Base-by-base conservation (phyloP, 2,113 vertebrate genomes). In the Tenrec ecaudatus region DNA sequence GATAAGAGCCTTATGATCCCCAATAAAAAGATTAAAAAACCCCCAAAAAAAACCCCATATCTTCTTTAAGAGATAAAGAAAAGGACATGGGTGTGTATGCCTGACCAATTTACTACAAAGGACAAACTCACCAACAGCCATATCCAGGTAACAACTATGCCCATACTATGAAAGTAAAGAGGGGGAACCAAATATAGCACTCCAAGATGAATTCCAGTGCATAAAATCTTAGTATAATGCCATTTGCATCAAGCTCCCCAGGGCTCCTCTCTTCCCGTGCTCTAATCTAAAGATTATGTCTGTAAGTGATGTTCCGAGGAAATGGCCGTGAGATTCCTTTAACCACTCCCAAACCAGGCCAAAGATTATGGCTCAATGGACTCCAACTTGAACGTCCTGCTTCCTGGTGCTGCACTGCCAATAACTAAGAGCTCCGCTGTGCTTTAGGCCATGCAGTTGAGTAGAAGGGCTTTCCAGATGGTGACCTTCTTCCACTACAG, bases 351-450 rank as follows among this genome's bases (percentile, higher is more conserved):
- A 88, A 94, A 90, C 20, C 53, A 90, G 73, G 68, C 81, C 40
- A 36, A 69, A 33, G 82, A 85, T 93, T 25, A 47, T 0, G 27
- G 60, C 88, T 86, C 62, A 69, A 68, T 36, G 60, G 68, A n/a
- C 47, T 43, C 31, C 38, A 66, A 83, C 86, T 62, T 33, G 92
- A 95, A 94, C 71, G 89, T 76, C 89, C 92, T 71, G 83, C 66
- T 33, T 43, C 77, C 62, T 25, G 31, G 43, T 43, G 43, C 23
- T 82, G 47, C 6, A 22, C 38, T 73, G 91, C 89, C 94, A 96
- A 73, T 38, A 69, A 90, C 86, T 83, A 83, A 95, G 82, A 93
- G 2, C 25, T 94, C 93, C 76, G 68, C 93, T 88, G 82, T 64
- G 40, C 22, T 68, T 75, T 6, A 27, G 47, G 82, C 66, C 40